A percentile compares a stretch with the other conserved stretches of the same genome.
These are phyloP conservation scores for Saxidomus purpurata DNA, from an alignment of 1,140 invertebrate species.

Conservation along the genomic window DNA sequence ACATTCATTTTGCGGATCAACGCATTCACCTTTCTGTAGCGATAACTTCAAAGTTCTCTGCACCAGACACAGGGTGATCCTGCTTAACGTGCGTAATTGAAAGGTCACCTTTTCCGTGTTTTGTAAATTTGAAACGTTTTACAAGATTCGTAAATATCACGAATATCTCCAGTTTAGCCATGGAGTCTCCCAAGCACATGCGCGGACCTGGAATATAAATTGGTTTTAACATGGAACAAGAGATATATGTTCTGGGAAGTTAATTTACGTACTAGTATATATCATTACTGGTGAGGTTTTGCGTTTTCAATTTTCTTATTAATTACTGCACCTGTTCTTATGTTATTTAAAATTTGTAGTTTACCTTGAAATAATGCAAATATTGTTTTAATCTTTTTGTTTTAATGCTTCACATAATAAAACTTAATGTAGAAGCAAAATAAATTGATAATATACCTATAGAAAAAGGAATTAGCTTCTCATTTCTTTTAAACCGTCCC, in stretches of 20 bases:
- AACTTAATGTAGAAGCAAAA: no score
- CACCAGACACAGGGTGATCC: background rate
- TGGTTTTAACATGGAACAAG: no score
- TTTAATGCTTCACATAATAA: no score
- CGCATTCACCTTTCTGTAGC: background rate
- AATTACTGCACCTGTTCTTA: no score
- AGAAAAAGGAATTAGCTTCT: slow-evolving; percentile 73
- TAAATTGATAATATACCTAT: no score
- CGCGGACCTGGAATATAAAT: slow-evolving; percentile 11
- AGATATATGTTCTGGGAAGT: no score
- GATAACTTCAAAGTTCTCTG: slow-evolving; percentile 5
- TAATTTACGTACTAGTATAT: no score
- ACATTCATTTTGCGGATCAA: background rate
- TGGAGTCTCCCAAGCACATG: slow-evolving; percentile 31
- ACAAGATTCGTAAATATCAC: slow-evolving; percentile 14
- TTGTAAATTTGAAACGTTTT: background rate
- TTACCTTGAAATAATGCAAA: no score
- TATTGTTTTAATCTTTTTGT: no score
- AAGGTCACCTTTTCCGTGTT: background rate
- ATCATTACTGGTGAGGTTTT: no score
- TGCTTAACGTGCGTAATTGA: background rate
- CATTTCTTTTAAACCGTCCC: slow-evolving; percentile 38
- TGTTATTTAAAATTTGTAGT: no score
- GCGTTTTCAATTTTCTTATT: no score
- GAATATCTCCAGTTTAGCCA: slow-evolving; percentile 23